Percentiles rank a stretch among this genome's conserved stretches.
Evolutionary conservation across 2,113 vertebrate species (phyloP).

Genomic region (Rhinogobius similis): DNA sequence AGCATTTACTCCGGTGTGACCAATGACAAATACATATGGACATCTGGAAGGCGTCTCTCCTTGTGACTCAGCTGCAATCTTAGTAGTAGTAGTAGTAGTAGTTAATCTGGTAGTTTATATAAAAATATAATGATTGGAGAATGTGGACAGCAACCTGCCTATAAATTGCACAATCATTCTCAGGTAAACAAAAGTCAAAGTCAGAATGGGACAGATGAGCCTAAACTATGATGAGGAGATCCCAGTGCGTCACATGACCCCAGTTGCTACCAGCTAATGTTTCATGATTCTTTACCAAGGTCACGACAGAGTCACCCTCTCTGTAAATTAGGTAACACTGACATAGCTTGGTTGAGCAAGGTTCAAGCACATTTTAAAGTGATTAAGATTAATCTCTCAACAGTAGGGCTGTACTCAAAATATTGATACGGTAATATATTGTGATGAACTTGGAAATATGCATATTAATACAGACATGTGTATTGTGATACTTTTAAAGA

Average conservation of each 20-base stretch:
- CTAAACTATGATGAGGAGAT: constrained; percentile 34
- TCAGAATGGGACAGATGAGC: constrained; percentile 31
- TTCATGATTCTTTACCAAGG: constrained; percentile 55
- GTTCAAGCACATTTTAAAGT: constrained; percentile 9
- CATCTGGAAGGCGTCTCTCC: constrained; percentile 46
- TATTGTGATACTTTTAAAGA: too few species aligned
- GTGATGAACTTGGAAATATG: too few species aligned
- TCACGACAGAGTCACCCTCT: constrained; percentile 31
- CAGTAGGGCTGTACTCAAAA: too few species aligned
- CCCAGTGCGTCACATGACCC: constrained; percentile 42
- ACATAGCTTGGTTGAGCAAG: not conserved
- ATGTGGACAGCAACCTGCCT: constrained; percentile 14
- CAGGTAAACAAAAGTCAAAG: constrained; percentile 35
- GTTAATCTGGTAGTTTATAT: not conserved
- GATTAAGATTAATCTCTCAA: not conserved
- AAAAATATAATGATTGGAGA: constrained; percentile 2
- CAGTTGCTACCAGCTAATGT: constrained; percentile 29
- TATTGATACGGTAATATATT: too few species aligned
- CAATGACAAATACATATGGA: constrained; percentile 45
- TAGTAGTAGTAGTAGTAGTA: too few species aligned
- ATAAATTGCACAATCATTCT: constrained; percentile 25
- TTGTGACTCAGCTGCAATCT: constrained; percentile 25
- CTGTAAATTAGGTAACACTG: not conserved
- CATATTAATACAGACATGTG: too few species aligned
- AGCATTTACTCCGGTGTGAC: constrained; percentile 65